Percentiles rank a stretch among this genome's conserved stretches.
These are phyloP conservation scores for Sanderia malayensis DNA, from an alignment of 30 jellyfish, hydroid and myxozoan species.

Conservation along the genomic window DNA sequence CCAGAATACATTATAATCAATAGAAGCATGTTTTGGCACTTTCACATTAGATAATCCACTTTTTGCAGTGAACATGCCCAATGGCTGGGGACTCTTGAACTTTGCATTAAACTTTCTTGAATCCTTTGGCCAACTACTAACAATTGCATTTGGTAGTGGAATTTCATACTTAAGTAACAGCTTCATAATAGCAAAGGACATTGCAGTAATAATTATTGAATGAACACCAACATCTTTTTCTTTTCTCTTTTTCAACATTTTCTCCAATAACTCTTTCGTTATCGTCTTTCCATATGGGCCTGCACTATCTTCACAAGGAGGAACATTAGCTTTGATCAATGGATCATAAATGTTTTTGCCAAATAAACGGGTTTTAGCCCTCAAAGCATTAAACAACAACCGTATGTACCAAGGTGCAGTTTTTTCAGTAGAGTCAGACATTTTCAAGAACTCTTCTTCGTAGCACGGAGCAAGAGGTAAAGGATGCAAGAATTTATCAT, in stretches of 20 bases:
- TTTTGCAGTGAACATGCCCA: slow-evolving; percentile 21
- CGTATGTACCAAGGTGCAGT: slow-evolving; percentile 40
- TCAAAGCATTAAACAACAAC: background rate
- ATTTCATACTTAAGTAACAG: slow-evolving; percentile 2
- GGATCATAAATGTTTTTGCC: background rate
- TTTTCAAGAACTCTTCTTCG: slow-evolving; percentile 37
- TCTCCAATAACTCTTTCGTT: slow-evolving; percentile 11
- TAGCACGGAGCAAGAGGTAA: slow-evolving; percentile 28
- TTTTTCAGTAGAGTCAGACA: slow-evolving; percentile 13
- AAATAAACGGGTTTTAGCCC: slow-evolving; percentile 10
- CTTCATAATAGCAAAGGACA: slow-evolving; percentile 22
- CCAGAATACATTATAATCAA: slow-evolving; percentile 32
- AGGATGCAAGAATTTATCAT: slow-evolving; percentile 25
- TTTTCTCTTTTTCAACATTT: slow-evolving; percentile 22
- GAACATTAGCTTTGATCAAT: slow-evolving; percentile 7
- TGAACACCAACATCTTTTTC: slow-evolving; percentile 36
- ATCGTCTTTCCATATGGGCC: slow-evolving; percentile 9
- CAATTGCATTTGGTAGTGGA: slow-evolving; percentile 24
- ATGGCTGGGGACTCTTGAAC: slow-evolving; percentile 50
- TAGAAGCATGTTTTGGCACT: slow-evolving; percentile 13
- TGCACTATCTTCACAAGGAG: slow-evolving; percentile 18
- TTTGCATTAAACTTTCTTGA: slow-evolving; percentile 25
- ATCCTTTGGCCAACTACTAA: slow-evolving; percentile 43
- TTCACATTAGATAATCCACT: slow-evolving; percentile 27
- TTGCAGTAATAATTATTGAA: slow-evolving; percentile 30